Percentiles rank a stretch among this genome's conserved stretches.
Conservation (phyloP, 2,888 invertebrate species). For the Drymonia ruficornis region DNA sequence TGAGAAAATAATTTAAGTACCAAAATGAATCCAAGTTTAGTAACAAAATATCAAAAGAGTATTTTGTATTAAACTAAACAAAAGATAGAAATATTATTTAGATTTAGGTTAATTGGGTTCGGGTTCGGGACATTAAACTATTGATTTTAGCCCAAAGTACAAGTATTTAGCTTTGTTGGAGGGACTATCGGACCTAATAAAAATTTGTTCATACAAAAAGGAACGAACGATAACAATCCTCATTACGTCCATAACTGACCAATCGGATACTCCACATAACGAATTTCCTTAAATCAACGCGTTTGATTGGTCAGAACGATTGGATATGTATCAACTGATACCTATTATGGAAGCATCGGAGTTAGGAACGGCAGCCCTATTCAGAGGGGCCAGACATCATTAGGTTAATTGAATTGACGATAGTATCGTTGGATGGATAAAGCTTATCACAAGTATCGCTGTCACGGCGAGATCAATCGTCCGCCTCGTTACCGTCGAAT, state of each 20-base stretch:
- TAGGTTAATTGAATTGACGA: slow-evolving; percentile 75
- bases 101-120: no score
- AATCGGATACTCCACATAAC: slow-evolving; percentile 28
- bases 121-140: no score
- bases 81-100: no score
- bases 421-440: slow-evolving; percentile 63
- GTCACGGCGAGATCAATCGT: slow-evolving; percentile 69
- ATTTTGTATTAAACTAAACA: no score
- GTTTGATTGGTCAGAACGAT: slow-evolving; percentile 30
- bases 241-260: slow-evolving; percentile 17
- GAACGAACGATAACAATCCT: not conserved
- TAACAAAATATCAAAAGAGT: no score
- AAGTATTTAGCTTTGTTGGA: no score
- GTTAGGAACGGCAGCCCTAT: slow-evolving; percentile 42
- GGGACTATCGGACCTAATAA: no score
- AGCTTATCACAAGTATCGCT: slow-evolving; percentile 68
- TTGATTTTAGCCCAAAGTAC: no score
- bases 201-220: not conserved
- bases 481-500: slow-evolving; percentile 57
- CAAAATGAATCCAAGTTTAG: no score
- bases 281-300: slow-evolving; percentile 33
- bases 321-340: slow-evolving; percentile 38
- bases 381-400: slow-evolving; percentile 60
- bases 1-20: no score
- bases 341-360: slow-evolving; percentile 44